Evolutionary conservation across 2,888 invertebrate genomes (phyloP), one percentile per base, ranked within the genome.

Genomic region (Microplitis deprimator): DNA sequence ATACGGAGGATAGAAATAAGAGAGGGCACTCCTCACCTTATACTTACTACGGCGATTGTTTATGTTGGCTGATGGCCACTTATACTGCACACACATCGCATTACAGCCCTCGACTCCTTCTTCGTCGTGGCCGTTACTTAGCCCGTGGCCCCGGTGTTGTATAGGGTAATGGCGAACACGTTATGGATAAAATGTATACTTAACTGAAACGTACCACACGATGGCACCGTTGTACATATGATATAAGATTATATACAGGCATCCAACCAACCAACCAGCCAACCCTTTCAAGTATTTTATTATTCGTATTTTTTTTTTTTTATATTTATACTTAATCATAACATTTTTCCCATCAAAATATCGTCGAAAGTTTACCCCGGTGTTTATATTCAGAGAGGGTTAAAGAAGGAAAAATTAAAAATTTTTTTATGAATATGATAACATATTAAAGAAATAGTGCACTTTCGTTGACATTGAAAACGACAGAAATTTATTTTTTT

Each of bases 11-110:
- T 65, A 68, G 39, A 75, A 68, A 68, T 69, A 77, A 80, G 80
- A 79, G 82, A 79, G 77, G 79, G 80, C 83, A 84, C 84, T 84
- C 83, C 84, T 85, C 85, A 87, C 84, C 88, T 83, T 89, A 89
- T 89, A 89, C 88, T 89, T 89, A 89, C 85, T 82, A 84, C 80
- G 86, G 87, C 88, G 89, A 89, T 89, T 89, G 89, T 89, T 89
- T 89, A 89, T 89, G 89, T 89, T 89, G 89, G 89, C 89, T 89
- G 89, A 89, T 89, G 89, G 89, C 89, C 89, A 89, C 89, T 89
- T 89, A 89, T 85, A 85, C 82, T 87, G 87, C 87, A 87, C 87
- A 87, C 88, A 87, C 88, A 88, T 87, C 85, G 86, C 85, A 88
- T 89, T 87, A 88, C 85, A 73, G 75, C 64, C 67, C 39, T 59